Base-by-base conservation (phyloP, 2,797 vertebrate genomes). In the Trachurus trachurus region DNA sequence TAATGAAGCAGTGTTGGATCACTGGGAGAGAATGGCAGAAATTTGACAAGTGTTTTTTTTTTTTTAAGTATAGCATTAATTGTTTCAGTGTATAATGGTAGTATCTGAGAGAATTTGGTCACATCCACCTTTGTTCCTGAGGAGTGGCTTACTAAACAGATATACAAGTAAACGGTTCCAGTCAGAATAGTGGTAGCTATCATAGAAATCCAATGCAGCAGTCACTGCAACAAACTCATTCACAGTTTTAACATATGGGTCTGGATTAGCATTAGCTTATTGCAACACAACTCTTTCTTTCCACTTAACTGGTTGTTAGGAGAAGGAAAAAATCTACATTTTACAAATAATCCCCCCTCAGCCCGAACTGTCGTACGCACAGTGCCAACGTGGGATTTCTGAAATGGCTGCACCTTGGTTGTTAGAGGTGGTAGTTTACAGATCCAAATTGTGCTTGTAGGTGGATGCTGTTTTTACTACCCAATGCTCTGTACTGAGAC, bases 71-170 rank as follows among this genome's bases (percentile, higher is more conserved):
- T 49, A 78, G 67, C 78, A 66, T 83, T 87, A 67, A 67, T 83
- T 74, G 11, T 78, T 84, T 87, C 68, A 82, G 76, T 85, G 75
- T 85, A 73, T 84, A 68, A 59, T 78, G 78, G 84, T 78, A 68
- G 78, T 85, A 79, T 91, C 83, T 86, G 84, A 91, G 84, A 90
- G 52, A 89, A 90, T 95, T 95, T 95, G 95, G 95, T 96, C 94
- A 94, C 90, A 80, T 95, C 94, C 91, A 95, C 91, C 89, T 92
- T 94, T 92, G 89, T 96, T 95, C 96, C 96, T 96, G 96, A 96
- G 96, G 92, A 95, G 87, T 92, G 93, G 92, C 87, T 94, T 88
- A 89, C 92, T 93, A 90, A 87, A 92, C 81, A 87, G 69, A 84
- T 87, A 78, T 74, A 88, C 80, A 88, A 81, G 89, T 90, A 89